Evolutionary conservation across 2,888 invertebrate species (phyloP), one percentile per base, ranked within the genome.

Genomic region (Ichneumoninae sp.): DNA sequence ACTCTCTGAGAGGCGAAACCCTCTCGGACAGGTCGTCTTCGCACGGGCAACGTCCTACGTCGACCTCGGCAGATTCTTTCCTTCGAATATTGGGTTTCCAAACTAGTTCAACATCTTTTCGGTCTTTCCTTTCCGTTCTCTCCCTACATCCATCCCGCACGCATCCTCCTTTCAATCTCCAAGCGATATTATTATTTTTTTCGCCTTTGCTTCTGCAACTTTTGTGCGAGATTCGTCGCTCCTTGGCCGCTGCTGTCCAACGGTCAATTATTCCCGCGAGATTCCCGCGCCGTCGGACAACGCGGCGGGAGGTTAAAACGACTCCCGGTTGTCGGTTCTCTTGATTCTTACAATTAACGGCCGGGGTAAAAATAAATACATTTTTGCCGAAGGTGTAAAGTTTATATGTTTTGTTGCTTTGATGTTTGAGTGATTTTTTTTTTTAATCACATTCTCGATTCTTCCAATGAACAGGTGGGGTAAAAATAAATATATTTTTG

Each of bases 1-100:
- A 63, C 60, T 63, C 60, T 16, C 33, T 33, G 60, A 16, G 60
- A 63, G n/a, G 22, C 60, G 30, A 63, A 63, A 33, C 60, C 60
- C 33, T 63, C 60, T n/a, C 44, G 26, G 19, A 26, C 52, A 65
- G 52, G 19, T 68, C 76, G 10, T 66, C 71, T 60, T 76, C 68
- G 83, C n/a, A 54, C 83, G 84, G 74, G 70, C 80, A 86, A 85
- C 83, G 84, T 83, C 80, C 85, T 84, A 65, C 79, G 81, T 77
- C 83, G 86, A 85, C 86, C 86, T 82, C 85, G 74, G 33, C 26
- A 63, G 26, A 74, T 83, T 76, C 80, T 74, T 66, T 79, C 65
- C 70, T 75, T 73, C 33, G 44, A 44, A 79, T 85, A 86, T 87
- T 83, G 73, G 75, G 81, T 87, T 87, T 78, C 86, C 70, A 68